phyloP scores from a whole-genome alignment of 2,113 vertebrate genomes.

The Herpailurus yagouaroundi region DNA sequence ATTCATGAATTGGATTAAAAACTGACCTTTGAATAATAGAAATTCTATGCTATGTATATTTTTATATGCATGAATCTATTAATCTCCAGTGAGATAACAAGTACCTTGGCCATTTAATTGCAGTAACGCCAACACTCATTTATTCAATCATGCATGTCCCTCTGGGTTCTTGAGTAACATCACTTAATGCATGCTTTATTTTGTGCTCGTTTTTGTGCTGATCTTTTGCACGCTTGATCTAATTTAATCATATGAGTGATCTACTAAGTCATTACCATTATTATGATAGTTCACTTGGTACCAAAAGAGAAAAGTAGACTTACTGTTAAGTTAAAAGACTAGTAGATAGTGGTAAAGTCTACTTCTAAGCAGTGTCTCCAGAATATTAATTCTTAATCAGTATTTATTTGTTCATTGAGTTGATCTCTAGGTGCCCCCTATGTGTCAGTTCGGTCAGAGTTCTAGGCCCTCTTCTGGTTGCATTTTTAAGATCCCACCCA shows the following conservation, averaged over 20 bases:
- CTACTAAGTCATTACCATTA: neutral
- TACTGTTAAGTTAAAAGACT: constrained; percentile 10
- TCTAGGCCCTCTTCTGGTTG: neutral
- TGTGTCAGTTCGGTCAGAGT: neutral
- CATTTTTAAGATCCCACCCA: neutral
- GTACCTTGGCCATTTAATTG: neutral
- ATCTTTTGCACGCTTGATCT: neutral
- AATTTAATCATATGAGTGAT: neutral
- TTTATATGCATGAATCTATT: neutral
- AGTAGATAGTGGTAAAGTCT: neutral
- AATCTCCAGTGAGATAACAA: neutral
- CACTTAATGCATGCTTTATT: neutral
- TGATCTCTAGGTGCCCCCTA: neutral
- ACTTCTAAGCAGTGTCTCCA: neutral
- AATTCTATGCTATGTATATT: neutral
- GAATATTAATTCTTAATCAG: neutral
- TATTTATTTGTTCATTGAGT: neutral
- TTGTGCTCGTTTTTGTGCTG: neutral
- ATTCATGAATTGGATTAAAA: neutral
- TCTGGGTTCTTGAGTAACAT: neutral
- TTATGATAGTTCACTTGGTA: neutral
- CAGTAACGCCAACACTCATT: neutral
- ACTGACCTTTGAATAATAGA: constrained; percentile 6
- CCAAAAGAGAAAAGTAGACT: constrained; percentile 8
- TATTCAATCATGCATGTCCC: neutral